Percentiles rank a stretch among this genome's conserved stretches.
These are phyloP conservation scores for Anthoptus insignis DNA, from an alignment of 2,888 invertebrate genomes.

Conservation along the genomic window DNA sequence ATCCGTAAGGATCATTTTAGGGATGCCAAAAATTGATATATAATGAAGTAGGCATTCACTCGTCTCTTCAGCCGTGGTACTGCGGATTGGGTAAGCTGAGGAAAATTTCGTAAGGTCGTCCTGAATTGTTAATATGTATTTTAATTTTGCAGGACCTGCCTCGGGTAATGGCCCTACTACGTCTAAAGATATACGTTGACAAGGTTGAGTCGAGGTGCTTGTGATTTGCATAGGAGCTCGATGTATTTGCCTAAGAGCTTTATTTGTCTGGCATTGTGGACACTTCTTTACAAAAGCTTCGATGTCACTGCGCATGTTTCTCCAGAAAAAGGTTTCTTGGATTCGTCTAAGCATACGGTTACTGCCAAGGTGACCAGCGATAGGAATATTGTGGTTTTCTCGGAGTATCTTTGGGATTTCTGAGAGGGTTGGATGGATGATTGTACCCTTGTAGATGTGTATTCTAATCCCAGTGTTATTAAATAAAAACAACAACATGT, in stretches of 20 bases:
- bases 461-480: conserved; percentile 40
- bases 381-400: conserved; percentile 50
- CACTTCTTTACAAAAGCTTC: conserved; percentile 36
- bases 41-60: conserved; percentile 53
- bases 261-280: conserved; percentile 42
- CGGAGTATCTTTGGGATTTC: conserved; percentile 44
- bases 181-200: conserved; percentile 13
- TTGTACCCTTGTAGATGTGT: conserved; percentile 39
- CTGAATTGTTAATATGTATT: conserved; percentile 39
- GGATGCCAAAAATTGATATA: conserved; percentile 60
- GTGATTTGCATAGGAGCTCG: conserved; percentile 47
- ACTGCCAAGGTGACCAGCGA: conserved; percentile 45
- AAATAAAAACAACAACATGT: conserved; percentile 43
- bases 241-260: conserved; percentile 42
- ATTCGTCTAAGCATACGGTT: conserved; percentile 42
- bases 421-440: conserved; percentile 11
- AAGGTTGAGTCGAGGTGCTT: conserved; percentile 38
- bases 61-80: conserved; percentile 44
- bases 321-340: conserved; percentile 46
- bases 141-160: no score
- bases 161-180: no score
- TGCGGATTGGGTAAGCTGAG: conserved; percentile 36
- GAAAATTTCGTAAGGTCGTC: conserved; percentile 37
- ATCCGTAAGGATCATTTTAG: conserved; percentile 59
- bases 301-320: conserved; percentile 46